Base-by-base conservation (phyloP, 1,140 invertebrate genomes). In the Euschistus heros region DNA sequence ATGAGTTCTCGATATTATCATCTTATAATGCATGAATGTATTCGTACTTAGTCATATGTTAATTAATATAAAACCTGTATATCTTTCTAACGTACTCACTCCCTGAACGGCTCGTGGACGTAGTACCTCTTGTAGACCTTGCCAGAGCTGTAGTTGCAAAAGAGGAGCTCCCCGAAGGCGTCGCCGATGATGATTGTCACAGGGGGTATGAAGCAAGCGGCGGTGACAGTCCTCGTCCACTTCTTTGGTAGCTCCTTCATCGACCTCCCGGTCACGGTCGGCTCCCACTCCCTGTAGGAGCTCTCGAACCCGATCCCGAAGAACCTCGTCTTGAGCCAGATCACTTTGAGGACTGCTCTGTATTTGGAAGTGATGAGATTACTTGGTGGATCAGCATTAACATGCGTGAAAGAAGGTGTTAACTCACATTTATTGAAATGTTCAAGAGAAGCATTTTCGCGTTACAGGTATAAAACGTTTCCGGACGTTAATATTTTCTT, bases 121-220 rank as follows among this genome's bases (percentile, higher is more conserved):
- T 52, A 37, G 54, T 68, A 60, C 37, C 50, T 75, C 74, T 79
- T 79, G 69, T 83, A 83, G 0, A 81, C 78, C 69, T 87, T 83
- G 0, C 84, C 84, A 1, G 85, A 88, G 71, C 88, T 84, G 33
- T 88, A 73, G 64, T 81, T 81, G 88, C 89, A 91, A 33, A 91
- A 77, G 61, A 91, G 77, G 14, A 92, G 77, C 73, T 91, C 87
- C 89, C 89, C 68, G 85, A 84, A 69, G 86, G 87, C 2, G 79
- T 72, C 66, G 78, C 80, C 1, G 88, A 89, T 15, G 82, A 86
- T 0, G 91, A 72, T 0, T 81, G 76, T 70, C 86, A 78, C 1
- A 85, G 84, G n/a, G 78, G 68, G 66, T 62, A 66, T 8, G 63
- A 71, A 65, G 82, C 82, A 1, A 81, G 80, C 54, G 82, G 82